A percentile compares a stretch with the other conserved stretches of the same genome.
Evolutionary conservation across 2,113 vertebrate species (phyloP).

Genomic region (Grus americana): DNA sequence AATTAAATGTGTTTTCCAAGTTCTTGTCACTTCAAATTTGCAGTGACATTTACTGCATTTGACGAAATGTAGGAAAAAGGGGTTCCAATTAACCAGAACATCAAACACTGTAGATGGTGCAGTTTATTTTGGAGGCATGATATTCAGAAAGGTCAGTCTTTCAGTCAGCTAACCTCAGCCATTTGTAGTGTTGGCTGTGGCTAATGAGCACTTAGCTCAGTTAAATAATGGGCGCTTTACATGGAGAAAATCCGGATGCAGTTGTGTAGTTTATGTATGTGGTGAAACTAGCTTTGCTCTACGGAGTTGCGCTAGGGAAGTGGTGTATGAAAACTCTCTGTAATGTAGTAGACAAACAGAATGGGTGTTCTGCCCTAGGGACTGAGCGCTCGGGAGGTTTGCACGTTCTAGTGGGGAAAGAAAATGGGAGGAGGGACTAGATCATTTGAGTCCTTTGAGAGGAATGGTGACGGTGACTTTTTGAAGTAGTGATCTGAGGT

Average conservation of each 20-base stretch:
- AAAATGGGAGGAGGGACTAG: neutral
- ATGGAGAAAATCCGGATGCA: neutral
- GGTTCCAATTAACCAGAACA: constrained; percentile 90
- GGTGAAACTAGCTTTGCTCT: neutral
- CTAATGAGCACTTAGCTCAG: constrained; percentile 86
- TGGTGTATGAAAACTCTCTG: neutral
- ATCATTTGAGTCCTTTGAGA: neutral
- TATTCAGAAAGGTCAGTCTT: constrained; percentile 89
- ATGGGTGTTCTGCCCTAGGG: neutral
- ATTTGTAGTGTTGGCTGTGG: constrained; percentile 69
- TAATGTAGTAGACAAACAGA: fast-evolving
- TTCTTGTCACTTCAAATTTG: constrained; percentile 81
- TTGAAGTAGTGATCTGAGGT: neutral
- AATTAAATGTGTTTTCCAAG: constrained; percentile 75
- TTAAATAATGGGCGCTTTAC: constrained; percentile 35
- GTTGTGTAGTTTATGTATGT: neutral
- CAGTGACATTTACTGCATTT: constrained; percentile 89
- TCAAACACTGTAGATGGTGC: constrained; percentile 82
- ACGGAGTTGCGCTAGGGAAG: neutral
- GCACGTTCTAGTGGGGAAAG: fast-evolving
- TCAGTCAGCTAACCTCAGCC: constrained; percentile 70
- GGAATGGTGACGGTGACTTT: neutral
- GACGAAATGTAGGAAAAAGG: constrained; percentile 64
- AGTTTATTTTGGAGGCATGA: constrained; percentile 75
- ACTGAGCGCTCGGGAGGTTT: fast-evolving